Evolutionary conservation across 2,888 invertebrate genomes (phyloP).

Genomic region (Drosophila atroscutellata): DNA sequence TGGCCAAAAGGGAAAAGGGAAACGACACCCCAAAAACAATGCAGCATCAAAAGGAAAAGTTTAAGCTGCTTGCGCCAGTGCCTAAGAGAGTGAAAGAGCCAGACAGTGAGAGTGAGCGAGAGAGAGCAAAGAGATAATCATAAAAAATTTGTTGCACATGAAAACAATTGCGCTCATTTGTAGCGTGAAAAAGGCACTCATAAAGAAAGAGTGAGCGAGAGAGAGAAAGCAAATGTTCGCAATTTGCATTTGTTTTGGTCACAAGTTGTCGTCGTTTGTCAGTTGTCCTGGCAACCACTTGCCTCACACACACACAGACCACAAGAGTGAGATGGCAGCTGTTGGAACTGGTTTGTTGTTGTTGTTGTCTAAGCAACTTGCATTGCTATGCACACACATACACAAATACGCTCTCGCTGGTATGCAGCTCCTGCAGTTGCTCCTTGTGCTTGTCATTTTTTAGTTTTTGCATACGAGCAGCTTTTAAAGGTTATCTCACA

Average conservation of each 20-base stretch:
- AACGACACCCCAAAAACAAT: conserved; percentile 40
- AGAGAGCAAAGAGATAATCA: conserved; percentile 59
- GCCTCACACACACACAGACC: background rate
- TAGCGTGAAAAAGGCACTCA: conserved; percentile 27
- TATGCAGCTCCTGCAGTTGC: conserved; percentile 23
- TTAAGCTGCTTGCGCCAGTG: conserved; percentile 60
- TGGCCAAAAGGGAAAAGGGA: conserved; percentile 26
- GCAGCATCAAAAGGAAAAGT: conserved; percentile 50
- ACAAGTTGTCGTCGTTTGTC: conserved; percentile 72
- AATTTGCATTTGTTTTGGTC: conserved; percentile 73
- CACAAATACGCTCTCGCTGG: background rate
- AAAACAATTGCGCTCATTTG: conserved; percentile 77
- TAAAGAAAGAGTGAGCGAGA: background rate
- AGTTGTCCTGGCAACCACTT: conserved; percentile 66
- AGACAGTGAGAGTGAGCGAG: background rate
- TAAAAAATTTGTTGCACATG: conserved; percentile 70
- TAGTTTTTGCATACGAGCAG: conserved; percentile 75
- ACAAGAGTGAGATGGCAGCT: conserved; percentile 35
- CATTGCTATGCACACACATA: conserved; percentile 52
- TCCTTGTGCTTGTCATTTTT: conserved; percentile 63
- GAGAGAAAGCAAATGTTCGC: conserved; percentile 12
- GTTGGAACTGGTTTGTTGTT: conserved; percentile 2
- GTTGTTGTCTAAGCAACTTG: conserved; percentile 67
- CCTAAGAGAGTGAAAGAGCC: background rate
- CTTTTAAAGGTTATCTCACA: conserved; percentile 74